phyloP scores from a whole-genome alignment of 37 sponge, comb jelly and placozoan species.

The Petrosia ficiformis region DNA sequence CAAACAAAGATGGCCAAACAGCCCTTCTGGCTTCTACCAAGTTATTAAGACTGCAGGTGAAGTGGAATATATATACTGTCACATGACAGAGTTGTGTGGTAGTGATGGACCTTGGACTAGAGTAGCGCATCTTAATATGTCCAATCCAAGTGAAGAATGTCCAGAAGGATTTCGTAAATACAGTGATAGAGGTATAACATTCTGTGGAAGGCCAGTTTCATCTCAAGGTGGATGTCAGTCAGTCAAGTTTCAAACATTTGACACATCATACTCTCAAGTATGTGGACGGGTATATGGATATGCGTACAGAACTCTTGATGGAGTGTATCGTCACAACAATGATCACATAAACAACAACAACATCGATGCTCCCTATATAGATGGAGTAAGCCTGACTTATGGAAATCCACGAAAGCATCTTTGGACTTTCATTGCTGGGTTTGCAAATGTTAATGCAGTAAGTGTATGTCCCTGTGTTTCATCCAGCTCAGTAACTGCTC shows the following conservation, averaged over 20 bases:
- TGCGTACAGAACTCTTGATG: not conserved
- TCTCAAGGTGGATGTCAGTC: not conserved
- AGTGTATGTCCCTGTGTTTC: too few relatives aligned
- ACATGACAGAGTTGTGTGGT: not conserved
- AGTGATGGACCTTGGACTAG: not conserved
- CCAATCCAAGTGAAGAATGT: not conserved
- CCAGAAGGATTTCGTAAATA: not conserved
- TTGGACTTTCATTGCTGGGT: too few relatives aligned
- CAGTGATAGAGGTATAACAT: not conserved
- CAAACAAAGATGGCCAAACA: not conserved
- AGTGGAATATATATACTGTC: not conserved
- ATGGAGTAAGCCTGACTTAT: too few relatives aligned
- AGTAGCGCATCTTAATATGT: not conserved
- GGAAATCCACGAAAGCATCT: too few relatives aligned
- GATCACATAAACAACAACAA: not conserved
- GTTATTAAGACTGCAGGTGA: not conserved
- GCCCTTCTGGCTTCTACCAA: not conserved
- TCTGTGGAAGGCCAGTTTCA: conserved; percentile 3
- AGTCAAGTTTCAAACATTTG: conserved; percentile 1
- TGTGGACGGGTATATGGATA: not conserved
- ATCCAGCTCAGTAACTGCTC: too few relatives aligned
- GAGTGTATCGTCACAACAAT: too few relatives aligned
- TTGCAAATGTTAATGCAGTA: too few relatives aligned
- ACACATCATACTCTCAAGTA: not conserved
- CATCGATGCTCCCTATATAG: too few relatives aligned